Percentiles rank a stretch among this genome's conserved stretches.
Conservation (phyloP, 2,113 vertebrate species). For the Cephalopholis sonnerati region DNA sequence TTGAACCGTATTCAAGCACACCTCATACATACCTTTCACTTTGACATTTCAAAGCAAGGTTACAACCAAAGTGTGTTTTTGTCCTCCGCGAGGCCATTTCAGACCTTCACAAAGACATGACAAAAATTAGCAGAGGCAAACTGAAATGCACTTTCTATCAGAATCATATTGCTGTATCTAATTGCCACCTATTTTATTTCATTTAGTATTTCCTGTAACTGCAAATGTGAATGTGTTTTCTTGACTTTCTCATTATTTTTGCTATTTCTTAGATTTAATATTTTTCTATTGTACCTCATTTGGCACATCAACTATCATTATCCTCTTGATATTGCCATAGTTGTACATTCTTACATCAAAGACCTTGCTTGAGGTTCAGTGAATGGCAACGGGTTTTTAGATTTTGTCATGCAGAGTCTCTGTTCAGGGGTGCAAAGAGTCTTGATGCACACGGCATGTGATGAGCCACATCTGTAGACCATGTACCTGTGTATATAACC, state of each 20-base stretch:
- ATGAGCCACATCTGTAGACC: constrained; percentile 59
- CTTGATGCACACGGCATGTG: constrained; percentile 52
- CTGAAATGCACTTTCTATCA: not conserved
- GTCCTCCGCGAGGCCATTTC: not conserved
- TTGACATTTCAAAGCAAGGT: constrained; percentile 28
- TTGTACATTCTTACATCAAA: constrained; percentile 51
- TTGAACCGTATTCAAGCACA: constrained; percentile 2
- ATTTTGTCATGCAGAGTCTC: constrained; percentile 48
- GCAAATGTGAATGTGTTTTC: not conserved
- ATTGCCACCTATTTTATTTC: not conserved
- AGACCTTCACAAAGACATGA: not conserved
- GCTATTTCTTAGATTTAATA: constrained; percentile 1
- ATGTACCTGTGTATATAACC: constrained; percentile 66
- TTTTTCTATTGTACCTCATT: constrained; percentile 38
- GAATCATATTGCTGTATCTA: not conserved
- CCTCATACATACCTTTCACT: not conserved
- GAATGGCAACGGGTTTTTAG: constrained; percentile 20
- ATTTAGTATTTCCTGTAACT: not conserved
- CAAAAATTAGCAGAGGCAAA: not conserved
- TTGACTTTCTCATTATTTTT: constrained; percentile 1
- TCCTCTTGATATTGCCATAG: constrained; percentile 36
- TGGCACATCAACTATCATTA: constrained; percentile 30
- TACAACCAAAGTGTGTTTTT: constrained; percentile 18
- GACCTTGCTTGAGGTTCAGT: constrained; percentile 25
- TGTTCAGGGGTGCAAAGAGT: constrained; percentile 52